phyloP scores from a whole-genome alignment of 2,797 vertebrate genomes.

The Yasuhikotakia modesta region DNA sequence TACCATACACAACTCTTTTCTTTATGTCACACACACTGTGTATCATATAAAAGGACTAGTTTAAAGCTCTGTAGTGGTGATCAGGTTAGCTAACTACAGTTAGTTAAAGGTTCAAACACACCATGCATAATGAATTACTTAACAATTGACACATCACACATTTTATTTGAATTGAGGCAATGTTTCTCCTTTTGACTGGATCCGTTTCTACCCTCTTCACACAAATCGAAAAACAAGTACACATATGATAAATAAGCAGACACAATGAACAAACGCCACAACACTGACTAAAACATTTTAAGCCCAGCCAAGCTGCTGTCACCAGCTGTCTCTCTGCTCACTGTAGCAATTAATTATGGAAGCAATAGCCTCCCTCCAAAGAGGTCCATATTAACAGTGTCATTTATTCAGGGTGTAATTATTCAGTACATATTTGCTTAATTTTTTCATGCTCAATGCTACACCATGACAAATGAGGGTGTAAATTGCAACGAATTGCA shows the following conservation, averaged over 20 bases:
- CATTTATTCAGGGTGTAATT: conserved; percentile 54
- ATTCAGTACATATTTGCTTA: conserved; percentile 50
- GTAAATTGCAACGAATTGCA: conserved; percentile 38
- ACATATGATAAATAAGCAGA: conserved; percentile 39
- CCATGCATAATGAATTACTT: background rate
- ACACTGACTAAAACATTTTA: conserved; percentile 44
- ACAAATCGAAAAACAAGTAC: conserved; percentile 40
- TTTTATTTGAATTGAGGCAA: conserved; percentile 1
- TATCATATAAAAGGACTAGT: no score
- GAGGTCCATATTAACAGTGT: conserved; percentile 55
- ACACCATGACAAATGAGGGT: conserved; percentile 52
- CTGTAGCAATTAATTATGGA: conserved; percentile 58
- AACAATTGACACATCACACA: background rate
- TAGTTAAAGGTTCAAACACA: no score
- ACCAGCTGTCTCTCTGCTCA: conserved; percentile 54
- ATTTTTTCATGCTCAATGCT: conserved; percentile 39
- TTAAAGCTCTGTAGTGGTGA: no score
- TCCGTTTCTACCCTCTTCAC: conserved; percentile 37
- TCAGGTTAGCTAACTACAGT: no score
- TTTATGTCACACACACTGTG: no score
- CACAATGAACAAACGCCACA: conserved; percentile 51
- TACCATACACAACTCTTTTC: no score
- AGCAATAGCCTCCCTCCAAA: conserved; percentile 49
- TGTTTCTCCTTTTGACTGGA: conserved; percentile 1
- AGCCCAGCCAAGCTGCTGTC: conserved; percentile 54